Conservation (phyloP, 2,888 invertebrate species). For the Stenodema calcarata region DNA sequence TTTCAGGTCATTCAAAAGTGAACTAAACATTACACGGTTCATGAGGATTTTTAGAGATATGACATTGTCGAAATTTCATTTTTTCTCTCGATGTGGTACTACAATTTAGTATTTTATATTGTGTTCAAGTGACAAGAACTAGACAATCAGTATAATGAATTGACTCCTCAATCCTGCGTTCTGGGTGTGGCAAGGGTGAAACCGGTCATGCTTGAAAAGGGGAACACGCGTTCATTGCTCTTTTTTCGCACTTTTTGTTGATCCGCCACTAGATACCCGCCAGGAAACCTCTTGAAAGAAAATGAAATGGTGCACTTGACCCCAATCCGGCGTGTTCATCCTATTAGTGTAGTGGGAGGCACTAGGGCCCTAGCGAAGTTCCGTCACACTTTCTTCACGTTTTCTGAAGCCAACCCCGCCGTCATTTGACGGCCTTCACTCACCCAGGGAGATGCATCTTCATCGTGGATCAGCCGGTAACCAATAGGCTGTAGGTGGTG, state of each 20-base stretch:
- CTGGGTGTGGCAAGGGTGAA: neutral
- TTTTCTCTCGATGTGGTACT: no score
- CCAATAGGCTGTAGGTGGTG: neutral
- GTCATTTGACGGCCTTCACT: neutral
- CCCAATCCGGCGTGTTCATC: neutral
- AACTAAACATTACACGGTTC: no score
- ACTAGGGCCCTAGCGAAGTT: neutral
- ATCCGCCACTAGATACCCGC: neutral
- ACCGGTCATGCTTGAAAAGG: neutral
- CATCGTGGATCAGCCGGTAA: neutral
- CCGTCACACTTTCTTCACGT: slow-evolving; percentile 29
- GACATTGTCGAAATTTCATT: no score
- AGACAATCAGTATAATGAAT: no score
- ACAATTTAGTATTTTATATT: no score
- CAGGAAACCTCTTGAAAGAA: neutral
- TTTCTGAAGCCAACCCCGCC: neutral
- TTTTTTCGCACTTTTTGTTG: neutral
- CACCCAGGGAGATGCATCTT: neutral
- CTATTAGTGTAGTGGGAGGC: neutral
- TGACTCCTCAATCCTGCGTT: no score
- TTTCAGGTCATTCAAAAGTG: no score
- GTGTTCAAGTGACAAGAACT: no score
- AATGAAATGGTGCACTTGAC: neutral
- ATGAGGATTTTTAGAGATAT: no score
- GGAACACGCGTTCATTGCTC: neutral